Percentiles rank a stretch among this genome's conserved stretches.
Evolutionary conservation across 2,113 vertebrate species (phyloP).

Genomic region (Urocolius indicus): DNA sequence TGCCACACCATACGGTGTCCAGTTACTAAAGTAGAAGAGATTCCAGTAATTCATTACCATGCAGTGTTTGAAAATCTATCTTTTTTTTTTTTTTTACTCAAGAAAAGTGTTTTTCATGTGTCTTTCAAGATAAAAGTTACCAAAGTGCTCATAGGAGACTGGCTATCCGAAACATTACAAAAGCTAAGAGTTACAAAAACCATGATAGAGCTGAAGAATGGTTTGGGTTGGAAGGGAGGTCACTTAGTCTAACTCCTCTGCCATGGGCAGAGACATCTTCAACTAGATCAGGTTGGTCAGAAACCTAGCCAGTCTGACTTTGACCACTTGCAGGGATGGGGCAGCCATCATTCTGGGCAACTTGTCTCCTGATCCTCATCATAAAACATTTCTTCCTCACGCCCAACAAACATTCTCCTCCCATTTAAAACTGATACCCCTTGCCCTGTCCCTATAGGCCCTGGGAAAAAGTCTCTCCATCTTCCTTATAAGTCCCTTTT

Average conservation of each 20-base stretch:
- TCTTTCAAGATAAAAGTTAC: not conserved
- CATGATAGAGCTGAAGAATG: not conserved
- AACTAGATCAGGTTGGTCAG: fast-evolving
- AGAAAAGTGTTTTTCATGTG: not conserved
- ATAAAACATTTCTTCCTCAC: too few relatives aligned
- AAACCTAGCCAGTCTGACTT: fast-evolving
- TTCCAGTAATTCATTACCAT: not conserved
- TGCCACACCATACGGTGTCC: not conserved
- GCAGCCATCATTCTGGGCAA: too few relatives aligned
- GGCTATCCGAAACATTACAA: not conserved
- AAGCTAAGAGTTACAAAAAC: not conserved
- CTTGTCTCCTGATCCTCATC: too few relatives aligned
- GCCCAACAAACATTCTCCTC: too few relatives aligned
- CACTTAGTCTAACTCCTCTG: fast-evolving
- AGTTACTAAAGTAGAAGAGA: not conserved
- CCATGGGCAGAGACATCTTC: not conserved
- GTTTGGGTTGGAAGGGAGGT: fast-evolving
- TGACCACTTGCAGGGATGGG: too few relatives aligned
- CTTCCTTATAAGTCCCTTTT: too few relatives aligned
- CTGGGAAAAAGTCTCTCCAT: not conserved
- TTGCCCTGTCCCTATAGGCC: fast-evolving
- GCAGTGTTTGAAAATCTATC: not conserved
- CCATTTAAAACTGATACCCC: not conserved
- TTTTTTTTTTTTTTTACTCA: not conserved
- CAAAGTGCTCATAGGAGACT: not conserved